phyloP scores from a whole-genome alignment of 2,888 invertebrate genomes.

The Drosophila dives region DNA sequence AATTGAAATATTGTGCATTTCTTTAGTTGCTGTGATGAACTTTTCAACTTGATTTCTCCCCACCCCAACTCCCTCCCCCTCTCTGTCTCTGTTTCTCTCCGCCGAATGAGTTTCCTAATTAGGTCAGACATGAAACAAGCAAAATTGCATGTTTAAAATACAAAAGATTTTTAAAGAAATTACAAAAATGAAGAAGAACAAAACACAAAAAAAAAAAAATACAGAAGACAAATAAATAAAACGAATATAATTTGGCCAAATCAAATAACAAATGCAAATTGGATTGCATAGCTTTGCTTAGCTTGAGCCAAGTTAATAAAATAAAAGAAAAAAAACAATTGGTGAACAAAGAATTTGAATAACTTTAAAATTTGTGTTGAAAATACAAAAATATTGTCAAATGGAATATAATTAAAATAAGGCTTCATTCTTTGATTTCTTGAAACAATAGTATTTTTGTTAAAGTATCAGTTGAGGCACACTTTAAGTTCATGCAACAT shows the following conservation, averaged over 20 bases:
- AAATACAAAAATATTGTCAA: not conserved
- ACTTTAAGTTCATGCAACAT: not conserved
- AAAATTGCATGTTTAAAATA: slow-evolving; percentile 41
- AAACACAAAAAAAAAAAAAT: slow-evolving; percentile 2
- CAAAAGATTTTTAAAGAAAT: slow-evolving; percentile 10
- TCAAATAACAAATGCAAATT: slow-evolving; percentile 47
- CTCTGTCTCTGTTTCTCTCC: not conserved
- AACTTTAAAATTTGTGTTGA: not conserved
- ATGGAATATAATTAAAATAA: not conserved
- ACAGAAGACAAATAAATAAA: slow-evolving; percentile 15
- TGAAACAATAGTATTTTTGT: not conserved
- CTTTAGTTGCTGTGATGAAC: slow-evolving; percentile 44
- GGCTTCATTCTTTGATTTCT: not conserved
- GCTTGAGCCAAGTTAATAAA: not conserved
- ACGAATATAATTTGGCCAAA: slow-evolving; percentile 35
- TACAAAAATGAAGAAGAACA: too few species aligned
- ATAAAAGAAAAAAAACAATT: not conserved
- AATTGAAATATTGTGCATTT: slow-evolving; percentile 66
- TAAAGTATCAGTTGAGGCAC: too few species aligned
- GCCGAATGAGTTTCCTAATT: slow-evolving; percentile 59
- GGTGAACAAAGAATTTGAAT: not conserved
- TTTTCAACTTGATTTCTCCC: slow-evolving; percentile 47
- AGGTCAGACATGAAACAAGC: slow-evolving; percentile 21
- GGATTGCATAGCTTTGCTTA: slow-evolving; percentile 19
- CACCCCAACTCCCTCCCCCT: not conserved